These are phyloP conservation scores for Leptogaster cylindrica DNA, from an alignment of 2,888 invertebrate species.

Conservation along the genomic window DNA sequence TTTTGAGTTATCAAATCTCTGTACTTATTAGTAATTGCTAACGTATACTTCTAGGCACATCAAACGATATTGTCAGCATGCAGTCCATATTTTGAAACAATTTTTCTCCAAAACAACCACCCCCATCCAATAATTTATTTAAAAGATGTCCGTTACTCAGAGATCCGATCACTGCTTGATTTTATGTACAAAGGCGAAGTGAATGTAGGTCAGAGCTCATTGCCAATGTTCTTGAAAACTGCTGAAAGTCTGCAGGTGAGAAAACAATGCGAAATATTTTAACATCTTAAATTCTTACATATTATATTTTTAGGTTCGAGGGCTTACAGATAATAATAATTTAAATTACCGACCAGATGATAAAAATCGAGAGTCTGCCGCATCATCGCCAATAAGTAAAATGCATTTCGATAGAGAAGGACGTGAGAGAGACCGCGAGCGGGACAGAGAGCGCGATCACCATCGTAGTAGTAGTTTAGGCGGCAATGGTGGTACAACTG, in stretches of 20 bases:
- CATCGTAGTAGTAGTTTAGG: slow-evolving; percentile 46
- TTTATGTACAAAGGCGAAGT: slow-evolving; percentile 94
- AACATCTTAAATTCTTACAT: not conserved
- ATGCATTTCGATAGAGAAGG: slow-evolving; percentile 51
- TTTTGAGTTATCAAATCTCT: too few relatives aligned
- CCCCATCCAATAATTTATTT: slow-evolving; percentile 92
- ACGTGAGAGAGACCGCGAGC: slow-evolving; percentile 50
- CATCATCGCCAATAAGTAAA: slow-evolving; percentile 58
- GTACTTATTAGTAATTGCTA: too few relatives aligned
- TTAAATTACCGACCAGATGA: slow-evolving; percentile 62
- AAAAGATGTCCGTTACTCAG: slow-evolving; percentile 88
- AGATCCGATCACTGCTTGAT: slow-evolving; percentile 87
- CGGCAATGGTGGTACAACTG: slow-evolving; percentile 50
- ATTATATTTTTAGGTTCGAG: slow-evolving; percentile 65
- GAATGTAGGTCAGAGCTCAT: slow-evolving; percentile 88
- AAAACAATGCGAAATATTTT: not conserved
- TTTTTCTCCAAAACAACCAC: slow-evolving; percentile 86
- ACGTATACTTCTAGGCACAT: slow-evolving; percentile 71
- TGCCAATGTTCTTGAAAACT: slow-evolving; percentile 90
- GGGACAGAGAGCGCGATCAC: slow-evolving; percentile 53
- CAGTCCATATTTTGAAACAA: slow-evolving; percentile 92
- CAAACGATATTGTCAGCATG: slow-evolving; percentile 92
- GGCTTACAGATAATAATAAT: slow-evolving; percentile 84
- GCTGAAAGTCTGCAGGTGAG: slow-evolving; percentile 86
- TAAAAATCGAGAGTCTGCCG: slow-evolving; percentile 60